Evolutionary conservation across 2,888 invertebrate species (phyloP).

Genomic region (Mayetiola destructor): DNA sequence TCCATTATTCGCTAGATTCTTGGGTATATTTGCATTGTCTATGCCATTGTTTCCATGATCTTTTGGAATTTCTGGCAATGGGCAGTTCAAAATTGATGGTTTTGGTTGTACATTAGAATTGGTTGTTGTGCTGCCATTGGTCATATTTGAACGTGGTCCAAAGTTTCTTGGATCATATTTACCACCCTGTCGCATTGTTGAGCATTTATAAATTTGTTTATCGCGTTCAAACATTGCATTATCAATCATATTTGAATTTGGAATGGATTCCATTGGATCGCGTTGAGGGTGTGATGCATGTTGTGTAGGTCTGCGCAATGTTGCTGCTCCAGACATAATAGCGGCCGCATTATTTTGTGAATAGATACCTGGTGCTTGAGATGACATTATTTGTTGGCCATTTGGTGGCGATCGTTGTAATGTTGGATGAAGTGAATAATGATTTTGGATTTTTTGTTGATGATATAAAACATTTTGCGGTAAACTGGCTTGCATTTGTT

Average conservation of each 20-base stretch:
- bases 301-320: constrained; percentile 3
- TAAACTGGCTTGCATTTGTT: constrained; percentile 18
- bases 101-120: constrained; percentile 21
- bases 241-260: constrained; percentile 29
- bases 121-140: neutral
- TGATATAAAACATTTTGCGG: constrained; percentile 11
- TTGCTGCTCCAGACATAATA: constrained; percentile 8
- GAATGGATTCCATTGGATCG: constrained; percentile 26
- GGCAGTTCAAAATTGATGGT: constrained; percentile 35
- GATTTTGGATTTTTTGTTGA: constrained; percentile 15
- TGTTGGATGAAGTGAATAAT: neutral
- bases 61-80: constrained; percentile 35
- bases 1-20: neutral
- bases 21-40: neutral
- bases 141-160: neutral
- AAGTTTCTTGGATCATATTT: constrained; percentile 34
- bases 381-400: neutral
- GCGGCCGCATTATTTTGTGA: neutral
- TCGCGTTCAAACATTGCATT: constrained; percentile 34
- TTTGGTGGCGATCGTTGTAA: neutral
- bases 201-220: constrained; percentile 35
- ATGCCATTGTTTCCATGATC: constrained; percentile 25
- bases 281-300: constrained; percentile 22
- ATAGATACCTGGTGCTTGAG: neutral
- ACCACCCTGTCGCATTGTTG: constrained; percentile 34